These are phyloP conservation scores for Heteromormyrus szaboi DNA, from an alignment of 2,797 vertebrate genomes.

Conservation along the genomic window DNA sequence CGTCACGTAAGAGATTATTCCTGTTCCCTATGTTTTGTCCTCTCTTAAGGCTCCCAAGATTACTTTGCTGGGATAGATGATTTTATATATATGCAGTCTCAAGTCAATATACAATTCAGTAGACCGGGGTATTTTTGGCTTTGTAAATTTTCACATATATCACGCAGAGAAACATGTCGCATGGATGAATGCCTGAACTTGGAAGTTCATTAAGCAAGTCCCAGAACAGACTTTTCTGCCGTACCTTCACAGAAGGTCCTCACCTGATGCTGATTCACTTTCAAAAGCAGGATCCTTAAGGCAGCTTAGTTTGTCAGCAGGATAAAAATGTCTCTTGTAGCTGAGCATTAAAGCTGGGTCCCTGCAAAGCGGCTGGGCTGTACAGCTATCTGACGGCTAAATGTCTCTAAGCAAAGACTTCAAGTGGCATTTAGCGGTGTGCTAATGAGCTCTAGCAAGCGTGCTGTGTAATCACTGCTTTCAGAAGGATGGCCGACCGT, in stretches of 20 bases:
- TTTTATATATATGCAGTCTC: neutral
- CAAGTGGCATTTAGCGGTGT: neutral
- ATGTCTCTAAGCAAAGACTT: neutral
- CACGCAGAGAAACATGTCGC: neutral
- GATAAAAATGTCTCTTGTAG: neutral
- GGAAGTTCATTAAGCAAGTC: neutral
- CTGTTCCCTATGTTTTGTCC: neutral
- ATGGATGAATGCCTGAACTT: neutral
- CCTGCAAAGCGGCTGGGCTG: neutral
- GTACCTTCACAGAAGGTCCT: neutral
- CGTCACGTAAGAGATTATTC: neutral
- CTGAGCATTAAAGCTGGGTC: neutral
- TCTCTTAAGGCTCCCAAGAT: neutral
- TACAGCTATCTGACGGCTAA: neutral
- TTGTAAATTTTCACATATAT: neutral
- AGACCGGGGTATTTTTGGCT: neutral
- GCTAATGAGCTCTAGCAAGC: neutral
- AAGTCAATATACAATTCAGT: neutral
- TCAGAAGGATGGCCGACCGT: neutral
- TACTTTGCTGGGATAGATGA: neutral
- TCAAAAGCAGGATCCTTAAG: neutral
- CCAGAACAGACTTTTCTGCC: neutral
- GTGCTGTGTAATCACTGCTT: neutral
- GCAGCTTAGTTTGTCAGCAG: neutral
- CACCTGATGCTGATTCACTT: neutral